These are phyloP conservation scores for Progne subis DNA, from an alignment of 2,113 vertebrate genomes.

Conservation along the genomic window DNA sequence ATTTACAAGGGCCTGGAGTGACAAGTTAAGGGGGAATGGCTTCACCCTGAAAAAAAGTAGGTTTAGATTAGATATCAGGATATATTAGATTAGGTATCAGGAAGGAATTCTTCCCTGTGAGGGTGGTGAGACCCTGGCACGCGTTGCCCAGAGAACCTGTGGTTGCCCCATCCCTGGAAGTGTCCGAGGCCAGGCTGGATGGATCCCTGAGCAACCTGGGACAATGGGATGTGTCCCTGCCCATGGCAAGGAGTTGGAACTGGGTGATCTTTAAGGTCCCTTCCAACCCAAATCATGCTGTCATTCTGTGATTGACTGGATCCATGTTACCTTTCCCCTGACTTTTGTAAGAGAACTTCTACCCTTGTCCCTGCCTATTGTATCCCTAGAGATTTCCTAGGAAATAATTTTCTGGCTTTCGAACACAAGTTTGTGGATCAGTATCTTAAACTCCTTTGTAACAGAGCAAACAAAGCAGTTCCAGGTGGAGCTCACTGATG, in stretches of 20 bases:
- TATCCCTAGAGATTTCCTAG: neutral
- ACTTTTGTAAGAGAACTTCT: neutral
- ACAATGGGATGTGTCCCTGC: neutral
- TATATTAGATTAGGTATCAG: neutral
- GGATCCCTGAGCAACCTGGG: neutral
- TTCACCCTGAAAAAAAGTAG: neutral
- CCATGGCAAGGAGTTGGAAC: neutral
- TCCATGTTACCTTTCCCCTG: neutral
- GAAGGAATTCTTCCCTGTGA: neutral
- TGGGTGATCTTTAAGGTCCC: neutral
- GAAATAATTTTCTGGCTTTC: neutral
- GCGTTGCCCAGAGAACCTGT: too few species aligned
- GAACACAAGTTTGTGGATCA: neutral
- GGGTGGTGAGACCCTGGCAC: neutral
- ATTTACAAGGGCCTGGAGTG: neutral
- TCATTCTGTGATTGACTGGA: neutral
- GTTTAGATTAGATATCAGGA: too few species aligned
- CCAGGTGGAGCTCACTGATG: neutral
- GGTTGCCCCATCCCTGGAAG: neutral
- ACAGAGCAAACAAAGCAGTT: constrained; percentile 1
- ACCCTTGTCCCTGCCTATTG: accelerated
- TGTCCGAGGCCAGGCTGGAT: neutral
- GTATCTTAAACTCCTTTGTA: constrained; percentile 3
- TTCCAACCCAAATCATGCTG: neutral
- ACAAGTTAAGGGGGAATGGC: neutral